These are phyloP conservation scores for Leistus spinibarbis DNA, from an alignment of 2,888 invertebrate species.

Conservation along the genomic window DNA sequence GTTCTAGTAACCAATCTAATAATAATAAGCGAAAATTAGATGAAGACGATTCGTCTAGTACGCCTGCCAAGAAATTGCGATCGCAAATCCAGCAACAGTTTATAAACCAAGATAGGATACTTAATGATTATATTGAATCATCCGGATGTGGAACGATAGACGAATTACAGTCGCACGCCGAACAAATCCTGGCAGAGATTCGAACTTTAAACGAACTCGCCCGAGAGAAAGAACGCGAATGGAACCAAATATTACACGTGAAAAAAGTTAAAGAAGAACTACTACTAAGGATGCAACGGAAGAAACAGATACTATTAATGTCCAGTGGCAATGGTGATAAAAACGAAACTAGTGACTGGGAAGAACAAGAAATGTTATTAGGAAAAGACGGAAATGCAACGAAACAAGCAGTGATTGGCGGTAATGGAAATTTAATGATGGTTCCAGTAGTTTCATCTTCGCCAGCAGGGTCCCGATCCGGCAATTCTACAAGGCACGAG, in stretches of 20 bases:
- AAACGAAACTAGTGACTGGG: conserved; percentile 42
- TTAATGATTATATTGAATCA: conserved; percentile 68
- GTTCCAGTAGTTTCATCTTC: conserved; percentile 41
- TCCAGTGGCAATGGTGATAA: conserved; percentile 43
- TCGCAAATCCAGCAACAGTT: conserved; percentile 53
- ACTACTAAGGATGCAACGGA: conserved; percentile 71
- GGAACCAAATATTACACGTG: conserved; percentile 81
- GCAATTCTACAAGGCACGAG: conserved; percentile 14
- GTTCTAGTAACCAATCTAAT: conserved; percentile 34
- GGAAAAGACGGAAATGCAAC: conserved; percentile 40
- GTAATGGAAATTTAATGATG: conserved; percentile 42
- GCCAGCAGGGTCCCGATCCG: conserved; percentile 35
- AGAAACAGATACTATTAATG: conserved; percentile 65
- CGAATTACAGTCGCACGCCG: conserved; percentile 68
- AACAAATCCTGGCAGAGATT: conserved; percentile 70
- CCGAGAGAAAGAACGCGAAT: conserved; percentile 82
- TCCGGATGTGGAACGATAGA: conserved; percentile 66
- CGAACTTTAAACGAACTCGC: conserved; percentile 75
- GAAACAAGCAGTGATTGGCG: conserved; percentile 39
- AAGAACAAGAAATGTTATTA: conserved; percentile 42
- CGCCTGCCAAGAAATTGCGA: conserved; percentile 51
- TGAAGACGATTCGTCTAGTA: conserved; percentile 46
- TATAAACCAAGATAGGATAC: conserved; percentile 63
- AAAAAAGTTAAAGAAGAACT: conserved; percentile 87
- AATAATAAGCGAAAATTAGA: conserved; percentile 44